Evolutionary conservation across 2,113 vertebrate genomes (phyloP).

Genomic region (Synodontis membranacea): DNA sequence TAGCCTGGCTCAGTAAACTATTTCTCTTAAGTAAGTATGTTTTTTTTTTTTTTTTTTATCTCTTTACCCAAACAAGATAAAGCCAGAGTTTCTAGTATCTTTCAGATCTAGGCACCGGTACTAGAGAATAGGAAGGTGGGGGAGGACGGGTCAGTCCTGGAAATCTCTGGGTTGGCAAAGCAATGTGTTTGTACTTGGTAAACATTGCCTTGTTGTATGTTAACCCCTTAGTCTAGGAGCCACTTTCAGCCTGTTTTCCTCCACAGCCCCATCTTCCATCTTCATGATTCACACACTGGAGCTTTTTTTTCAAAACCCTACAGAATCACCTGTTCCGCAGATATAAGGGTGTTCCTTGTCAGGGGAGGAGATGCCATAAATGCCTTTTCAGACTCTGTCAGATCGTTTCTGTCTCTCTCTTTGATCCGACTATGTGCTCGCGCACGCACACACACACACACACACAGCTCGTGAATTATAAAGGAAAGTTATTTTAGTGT

Average conservation of each 20-base stretch:
- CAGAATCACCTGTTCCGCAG: slow-evolving; percentile 10
- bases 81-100: slow-evolving; percentile 74
- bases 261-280: slow-evolving; percentile 55
- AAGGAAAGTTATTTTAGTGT: not conserved
- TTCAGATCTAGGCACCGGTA: slow-evolving; percentile 71
- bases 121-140: slow-evolving; percentile 58
- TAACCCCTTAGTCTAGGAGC: slow-evolving; percentile 71
- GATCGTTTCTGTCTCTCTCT: not conserved
- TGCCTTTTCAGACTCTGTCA: too few relatives aligned
- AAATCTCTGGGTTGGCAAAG: slow-evolving; percentile 21
- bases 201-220: slow-evolving; percentile 75
- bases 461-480: not conserved
- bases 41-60: too few relatives aligned
- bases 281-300: slow-evolving; percentile 43
- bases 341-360: not conserved
- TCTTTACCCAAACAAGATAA: slow-evolving; percentile 64
- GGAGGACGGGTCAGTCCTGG: slow-evolving; percentile 37
- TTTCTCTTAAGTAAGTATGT: slow-evolving; percentile 57
- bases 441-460: not conserved
- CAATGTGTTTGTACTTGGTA: slow-evolving; percentile 70
- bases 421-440: not conserved
- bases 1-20: slow-evolving; percentile 37
- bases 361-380: too few relatives aligned
- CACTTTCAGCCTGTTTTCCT: slow-evolving; percentile 59
- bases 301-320: too few relatives aligned